phyloP scores from a whole-genome alignment of 2,113 vertebrate species.

The Channa argus region DNA sequence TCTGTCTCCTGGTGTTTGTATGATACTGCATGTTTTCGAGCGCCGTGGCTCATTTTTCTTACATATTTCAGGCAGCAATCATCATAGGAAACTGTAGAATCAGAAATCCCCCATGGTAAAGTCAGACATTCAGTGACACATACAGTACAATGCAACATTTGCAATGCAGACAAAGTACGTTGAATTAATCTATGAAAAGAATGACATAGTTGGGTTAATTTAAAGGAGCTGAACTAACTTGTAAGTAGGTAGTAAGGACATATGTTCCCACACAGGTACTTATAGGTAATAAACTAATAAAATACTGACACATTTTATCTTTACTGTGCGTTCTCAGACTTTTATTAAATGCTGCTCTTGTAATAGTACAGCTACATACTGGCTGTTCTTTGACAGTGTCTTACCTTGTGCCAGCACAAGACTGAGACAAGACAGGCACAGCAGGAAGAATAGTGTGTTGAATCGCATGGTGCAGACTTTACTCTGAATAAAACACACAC shows the following conservation, averaged over 20 bases:
- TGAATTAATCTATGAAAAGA: neutral
- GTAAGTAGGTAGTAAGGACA: neutral
- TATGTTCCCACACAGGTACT: neutral
- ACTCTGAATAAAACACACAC: conserved; percentile 12
- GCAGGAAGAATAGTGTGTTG: conserved; percentile 53
- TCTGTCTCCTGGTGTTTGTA: conserved; percentile 76
- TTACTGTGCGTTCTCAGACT: neutral
- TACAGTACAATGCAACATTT: neutral
- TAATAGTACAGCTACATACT: neutral
- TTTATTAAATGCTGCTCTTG: neutral
- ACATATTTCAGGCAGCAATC: conserved; percentile 82
- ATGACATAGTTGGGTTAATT: neutral
- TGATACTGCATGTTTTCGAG: conserved; percentile 3
- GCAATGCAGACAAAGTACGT: neutral
- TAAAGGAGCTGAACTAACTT: neutral
- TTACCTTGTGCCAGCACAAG: conserved; percentile 78
- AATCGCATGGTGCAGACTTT: conserved; percentile 70
- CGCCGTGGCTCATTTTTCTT: accelerated
- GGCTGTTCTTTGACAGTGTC: neutral
- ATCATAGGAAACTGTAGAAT: conserved; percentile 73
- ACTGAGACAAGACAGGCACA: conserved; percentile 60
- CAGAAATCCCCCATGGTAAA: neutral
- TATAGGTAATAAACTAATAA: neutral
- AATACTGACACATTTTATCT: conserved; percentile 20
- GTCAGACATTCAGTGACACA: neutral